Evolutionary conservation across 2,113 vertebrate genomes (phyloP).

Genomic region (Alethe diademata): DNA sequence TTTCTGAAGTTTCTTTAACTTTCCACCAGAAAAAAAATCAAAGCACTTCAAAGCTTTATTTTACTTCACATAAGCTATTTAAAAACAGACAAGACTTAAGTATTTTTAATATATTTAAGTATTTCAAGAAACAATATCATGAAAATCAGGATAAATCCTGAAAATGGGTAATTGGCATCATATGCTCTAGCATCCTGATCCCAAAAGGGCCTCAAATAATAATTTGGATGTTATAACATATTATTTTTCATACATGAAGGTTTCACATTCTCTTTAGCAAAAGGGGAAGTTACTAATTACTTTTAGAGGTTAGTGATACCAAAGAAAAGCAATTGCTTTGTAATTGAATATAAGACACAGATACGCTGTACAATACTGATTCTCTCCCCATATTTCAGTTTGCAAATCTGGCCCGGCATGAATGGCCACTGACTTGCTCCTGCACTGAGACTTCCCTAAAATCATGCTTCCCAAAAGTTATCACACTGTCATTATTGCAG

Average conservation of each 20-base stretch:
- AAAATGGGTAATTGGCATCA: neutral
- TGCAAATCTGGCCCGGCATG: neutral
- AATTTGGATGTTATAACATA: neutral
- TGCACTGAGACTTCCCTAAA: neutral
- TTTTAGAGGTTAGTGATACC: neutral
- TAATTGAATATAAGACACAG: neutral
- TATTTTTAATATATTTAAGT: neutral
- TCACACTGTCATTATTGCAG: neutral
- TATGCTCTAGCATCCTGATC: neutral
- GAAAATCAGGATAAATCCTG: neutral
- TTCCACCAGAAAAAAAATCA: neutral
- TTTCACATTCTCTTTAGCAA: neutral
- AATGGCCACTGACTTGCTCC: neutral
- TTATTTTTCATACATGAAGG: neutral
- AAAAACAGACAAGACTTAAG: neutral
- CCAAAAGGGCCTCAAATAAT: neutral
- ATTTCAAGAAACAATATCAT: neutral
- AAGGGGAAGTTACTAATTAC: neutral
- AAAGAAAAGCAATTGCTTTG: neutral
- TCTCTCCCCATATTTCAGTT: neutral
- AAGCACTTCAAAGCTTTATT: neutral
- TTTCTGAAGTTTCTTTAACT: neutral
- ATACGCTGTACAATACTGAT: neutral
- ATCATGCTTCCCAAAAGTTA: neutral
- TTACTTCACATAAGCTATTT: neutral